Percentiles rank a stretch among this genome's conserved stretches.
Evolutionary conservation across 1,140 invertebrate genomes (phyloP).

Genomic region (Homarus americanus): DNA sequence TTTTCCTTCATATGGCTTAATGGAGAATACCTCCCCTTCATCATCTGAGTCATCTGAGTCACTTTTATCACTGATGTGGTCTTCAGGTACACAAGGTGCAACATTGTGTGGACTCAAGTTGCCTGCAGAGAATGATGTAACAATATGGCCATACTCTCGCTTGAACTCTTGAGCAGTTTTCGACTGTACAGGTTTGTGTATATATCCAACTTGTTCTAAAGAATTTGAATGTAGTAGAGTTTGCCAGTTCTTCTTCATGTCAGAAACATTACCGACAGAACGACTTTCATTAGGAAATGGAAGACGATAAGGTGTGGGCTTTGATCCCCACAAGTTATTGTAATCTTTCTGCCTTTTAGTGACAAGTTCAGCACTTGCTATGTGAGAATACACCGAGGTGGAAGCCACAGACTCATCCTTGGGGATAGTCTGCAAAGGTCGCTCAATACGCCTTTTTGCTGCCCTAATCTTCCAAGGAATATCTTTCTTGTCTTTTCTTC

Average conservation of each 20-base stretch:
- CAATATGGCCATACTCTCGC: conserved; percentile 32
- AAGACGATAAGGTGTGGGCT: conserved; percentile 49
- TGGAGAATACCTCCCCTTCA: conserved; percentile 72
- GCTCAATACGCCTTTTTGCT: conserved; percentile 72
- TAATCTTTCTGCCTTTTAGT: conserved; percentile 27
- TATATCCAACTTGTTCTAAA: conserved; percentile 57
- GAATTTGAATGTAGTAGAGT: conserved; percentile 36
- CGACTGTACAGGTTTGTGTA: conserved; percentile 60
- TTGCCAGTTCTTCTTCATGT: conserved; percentile 63
- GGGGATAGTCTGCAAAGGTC: neutral
- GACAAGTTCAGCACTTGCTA: conserved; percentile 47
- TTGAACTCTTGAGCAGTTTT: conserved; percentile 44
- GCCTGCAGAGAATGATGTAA: conserved; percentile 62
- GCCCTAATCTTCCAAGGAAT: conserved; percentile 75
- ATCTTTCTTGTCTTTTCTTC: conserved; percentile 63
- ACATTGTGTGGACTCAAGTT: conserved; percentile 25
- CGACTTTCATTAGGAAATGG: conserved; percentile 40
- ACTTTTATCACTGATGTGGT: conserved; percentile 44
- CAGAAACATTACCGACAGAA: conserved; percentile 49
- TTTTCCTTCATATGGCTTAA: conserved; percentile 50
- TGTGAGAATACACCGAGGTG: conserved; percentile 5
- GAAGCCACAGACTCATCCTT: neutral
- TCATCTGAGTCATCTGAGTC: conserved; percentile 72
- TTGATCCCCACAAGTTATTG: conserved; percentile 42
- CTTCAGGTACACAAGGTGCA: neutral